Evolutionary conservation across 2,888 invertebrate species (phyloP), one percentile per base, ranked within the genome.

Genomic region (Allygus modestus): DNA sequence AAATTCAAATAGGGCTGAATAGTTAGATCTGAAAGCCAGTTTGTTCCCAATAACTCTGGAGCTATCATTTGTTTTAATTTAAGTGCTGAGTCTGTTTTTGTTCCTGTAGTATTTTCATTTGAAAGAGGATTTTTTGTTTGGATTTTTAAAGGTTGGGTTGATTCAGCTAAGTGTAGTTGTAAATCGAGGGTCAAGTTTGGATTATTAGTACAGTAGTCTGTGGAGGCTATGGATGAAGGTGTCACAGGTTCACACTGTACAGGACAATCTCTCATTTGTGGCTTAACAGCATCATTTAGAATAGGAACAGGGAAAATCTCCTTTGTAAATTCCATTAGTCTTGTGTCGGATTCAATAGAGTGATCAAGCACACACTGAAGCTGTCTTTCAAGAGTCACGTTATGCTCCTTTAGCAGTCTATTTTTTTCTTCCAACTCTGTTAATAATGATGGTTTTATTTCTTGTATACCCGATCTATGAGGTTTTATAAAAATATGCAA

Each of bases 1-100:
- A 73, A 28, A 9, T 73, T 11, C 1, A 73, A 37, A 23, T 73
- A 73, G 17, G 73, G 73, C 43, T 73, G 20, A 41, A 73, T 7
- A 4, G 73, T 73, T 23, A 73, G 37, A 41, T 41, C 73, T 33
- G 73, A 20, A n/a, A 73, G 37, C 73, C 73, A 73, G 43, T 73
- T 73, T 37, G 31, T 20, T 17, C 20, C 23, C 41, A 17, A n/a
- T n/a, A n/a, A n/a, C n/a, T n/a, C n/a, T 20, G 41, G 23, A 23
- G 73, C 28, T 20, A 73, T 73, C n/a, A n/a, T 43, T n/a, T n/a
- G 17, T 73, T 12, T 11, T 46, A 15, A 2, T 1, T 15, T 46
- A 1, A 46, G 46, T 46, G 46, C 17, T 15, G 46, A 46, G 17
- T 46, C 46, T 2, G 46, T 46, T 17, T 46, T 11, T 4, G 46